Base-by-base conservation (phyloP, 2,797 vertebrate species). In the Todus mexicanus region DNA sequence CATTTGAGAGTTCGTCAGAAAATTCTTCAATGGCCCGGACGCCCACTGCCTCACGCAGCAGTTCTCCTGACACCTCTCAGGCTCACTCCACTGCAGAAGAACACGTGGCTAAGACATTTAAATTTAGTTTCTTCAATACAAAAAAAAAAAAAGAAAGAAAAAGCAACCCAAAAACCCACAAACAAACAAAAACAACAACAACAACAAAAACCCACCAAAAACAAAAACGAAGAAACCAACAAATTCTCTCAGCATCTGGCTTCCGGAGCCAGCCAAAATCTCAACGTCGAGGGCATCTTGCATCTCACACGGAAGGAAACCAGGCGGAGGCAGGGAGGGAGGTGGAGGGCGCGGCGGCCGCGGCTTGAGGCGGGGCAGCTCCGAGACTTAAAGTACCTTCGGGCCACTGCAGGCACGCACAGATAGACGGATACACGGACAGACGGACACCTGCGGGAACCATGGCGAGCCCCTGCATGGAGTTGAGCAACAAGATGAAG, bases 51-150 rank as follows among this genome's bases (percentile, higher is more conserved):
- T 22, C 11, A 2, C 1, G 6, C 27, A 56, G 64, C 23, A 45
- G 12, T 8, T 21, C 40, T 57, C 22, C 20, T 2, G 26, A n/a
- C 54, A 9, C 11, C 14, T 12, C 0, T 1, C 35, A 22, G 42
- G 8, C 8, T 31, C 20, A 15, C 13, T 3, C 38, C 25, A 4
- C 42, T 12, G 50, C 9, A 3, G 12, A 2, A 53, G 9, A 40
- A 9, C 4, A 1, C 0, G 0, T 0, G 3, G 1, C 29, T 3
- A 3, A 10, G 11, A 2, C 23, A 0, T 15, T 42, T 3, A 20
- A 31, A 16, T 51, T 43, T 6, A 2, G 12, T 6, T 16, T 7
- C 18, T 7, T 10, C 20, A 2, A 6, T 2, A 22, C 8, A 29
- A 3, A 6, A 17, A 35, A 3, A 5, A 23, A 19, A 15, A n/a